Evolutionary conservation across 1,140 invertebrate species (phyloP), one percentile per base, ranked within the genome.

Genomic region (Ceratosolen fusciceps): DNA sequence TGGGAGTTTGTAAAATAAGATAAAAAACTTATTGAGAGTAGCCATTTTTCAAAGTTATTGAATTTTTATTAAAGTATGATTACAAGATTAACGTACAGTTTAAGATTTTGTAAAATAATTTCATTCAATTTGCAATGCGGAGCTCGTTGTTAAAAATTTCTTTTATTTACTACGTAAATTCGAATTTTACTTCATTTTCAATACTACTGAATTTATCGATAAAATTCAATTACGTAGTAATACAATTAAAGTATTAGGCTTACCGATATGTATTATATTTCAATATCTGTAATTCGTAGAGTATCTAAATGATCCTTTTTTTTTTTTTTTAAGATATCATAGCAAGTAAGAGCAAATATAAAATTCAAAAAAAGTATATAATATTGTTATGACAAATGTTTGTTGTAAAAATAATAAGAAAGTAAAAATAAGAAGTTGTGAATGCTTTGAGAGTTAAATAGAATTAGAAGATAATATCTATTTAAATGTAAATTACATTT

Each of bases 61-160:
- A 16, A 16, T 72, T 19, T 72, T 54, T 72, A 72, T 72, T 72
- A 34, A n/a, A 72, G 24, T 54, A 34, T 34, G 34, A 54, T 72
- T 72, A 29, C 29, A 4, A n/a, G 39, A 2, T 26, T 1, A 39
- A n/a, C 24, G 21, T 24, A 29, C 2, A 67, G 39, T 24, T 67
- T 39, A 8, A 39, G 39, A 43, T 39, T 67, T 67, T 24, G 24
- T 43, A n/a, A n/a, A n/a, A n/a, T n/a, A n/a, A n/a, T n/a, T n/a
- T n/a, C n/a, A 14, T 21, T 29, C 19, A 37, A 21, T 3, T 8
- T 65, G 3, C 37, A 1, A n/a, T 37, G 2, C 31, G 0, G 9
- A 65, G 8, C 31, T 34, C 7, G 19, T 19, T 5, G 19, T 2
- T n/a, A 65, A 19, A 65, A 65, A n/a, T 37, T 65, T 37, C 34